Evolutionary conservation across 1,140 invertebrate genomes (phyloP).

Genomic region (Caenorhabditis briggsae): DNA sequence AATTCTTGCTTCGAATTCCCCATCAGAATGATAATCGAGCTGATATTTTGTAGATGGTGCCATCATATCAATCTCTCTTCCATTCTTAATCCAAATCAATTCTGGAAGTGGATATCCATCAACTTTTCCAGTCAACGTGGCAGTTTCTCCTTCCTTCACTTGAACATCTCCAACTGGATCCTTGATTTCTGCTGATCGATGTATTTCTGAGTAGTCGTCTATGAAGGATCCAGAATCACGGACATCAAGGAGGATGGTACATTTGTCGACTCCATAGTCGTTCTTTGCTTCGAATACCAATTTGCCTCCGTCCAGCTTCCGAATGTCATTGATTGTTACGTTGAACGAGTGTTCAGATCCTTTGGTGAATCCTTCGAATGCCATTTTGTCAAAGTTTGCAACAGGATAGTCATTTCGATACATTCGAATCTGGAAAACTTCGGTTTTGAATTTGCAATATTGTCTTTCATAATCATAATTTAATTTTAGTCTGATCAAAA

Average conservation of each 20-base stretch:
- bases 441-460: too few relatives aligned
- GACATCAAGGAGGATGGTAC: constrained; percentile 48
- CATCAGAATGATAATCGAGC: constrained; percentile 54
- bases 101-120: constrained; percentile 61
- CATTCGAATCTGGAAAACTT: constrained; percentile 29
- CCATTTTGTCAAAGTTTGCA: constrained; percentile 42
- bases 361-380: constrained; percentile 24
- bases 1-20: constrained; percentile 54
- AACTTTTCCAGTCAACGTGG: constrained; percentile 55
- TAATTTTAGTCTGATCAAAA: too few relatives aligned
- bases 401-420: constrained; percentile 35
- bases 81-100: constrained; percentile 62
- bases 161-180: constrained; percentile 42
- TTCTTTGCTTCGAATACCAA: constrained; percentile 45
- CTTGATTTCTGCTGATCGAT: constrained; percentile 47
- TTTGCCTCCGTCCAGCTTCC: constrained; percentile 51
- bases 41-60: constrained; percentile 49
- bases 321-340: constrained; percentile 47
- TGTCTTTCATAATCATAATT: too few relatives aligned
- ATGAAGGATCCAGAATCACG: constrained; percentile 36
- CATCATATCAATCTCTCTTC: constrained; percentile 58
- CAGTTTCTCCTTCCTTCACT: constrained; percentile 59
- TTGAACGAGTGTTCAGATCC: constrained; percentile 37
- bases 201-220: constrained; percentile 7
- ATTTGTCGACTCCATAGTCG: constrained; percentile 51